Percentiles rank a stretch among this genome's conserved stretches.
Conservation (phyloP, 2,113 vertebrate genomes). For the Dromiciops gliroides region DNA sequence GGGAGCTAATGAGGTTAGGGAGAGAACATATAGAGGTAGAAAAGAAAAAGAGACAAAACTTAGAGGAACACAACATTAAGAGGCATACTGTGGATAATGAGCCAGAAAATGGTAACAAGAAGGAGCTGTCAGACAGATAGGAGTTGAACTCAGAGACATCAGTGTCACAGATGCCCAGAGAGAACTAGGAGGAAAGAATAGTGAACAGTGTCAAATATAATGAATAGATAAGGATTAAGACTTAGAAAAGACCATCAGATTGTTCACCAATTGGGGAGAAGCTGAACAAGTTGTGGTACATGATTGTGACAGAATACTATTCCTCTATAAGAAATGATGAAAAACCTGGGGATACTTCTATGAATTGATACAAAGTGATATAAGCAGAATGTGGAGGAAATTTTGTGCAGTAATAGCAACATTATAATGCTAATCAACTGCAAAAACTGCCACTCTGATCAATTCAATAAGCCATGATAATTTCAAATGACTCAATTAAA, state of each 20-base stretch:
- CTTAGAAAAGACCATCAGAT: neutral
- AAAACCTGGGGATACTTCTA: neutral
- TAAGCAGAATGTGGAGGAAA: neutral
- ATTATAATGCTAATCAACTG: neutral
- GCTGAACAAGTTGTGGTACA: neutral
- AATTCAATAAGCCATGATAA: neutral
- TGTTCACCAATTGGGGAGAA: neutral
- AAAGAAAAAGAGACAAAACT: neutral
- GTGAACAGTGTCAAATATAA: neutral
- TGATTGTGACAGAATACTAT: neutral
- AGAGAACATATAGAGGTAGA: no score
- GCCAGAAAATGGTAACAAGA: neutral
- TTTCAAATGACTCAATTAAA: neutral
- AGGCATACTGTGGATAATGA: neutral
- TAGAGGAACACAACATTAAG: neutral
- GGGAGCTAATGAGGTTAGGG: no score
- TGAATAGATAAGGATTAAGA: neutral
- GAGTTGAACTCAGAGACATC: no score
- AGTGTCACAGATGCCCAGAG: neutral
- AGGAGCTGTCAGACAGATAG: neutral
- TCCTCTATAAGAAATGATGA: neutral
- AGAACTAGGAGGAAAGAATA: neutral
- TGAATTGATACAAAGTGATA: neutral
- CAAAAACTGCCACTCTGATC: neutral
- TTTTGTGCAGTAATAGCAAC: neutral